phyloP scores from a whole-genome alignment of 2,888 invertebrate species.

The Chloroclysta siterata region DNA sequence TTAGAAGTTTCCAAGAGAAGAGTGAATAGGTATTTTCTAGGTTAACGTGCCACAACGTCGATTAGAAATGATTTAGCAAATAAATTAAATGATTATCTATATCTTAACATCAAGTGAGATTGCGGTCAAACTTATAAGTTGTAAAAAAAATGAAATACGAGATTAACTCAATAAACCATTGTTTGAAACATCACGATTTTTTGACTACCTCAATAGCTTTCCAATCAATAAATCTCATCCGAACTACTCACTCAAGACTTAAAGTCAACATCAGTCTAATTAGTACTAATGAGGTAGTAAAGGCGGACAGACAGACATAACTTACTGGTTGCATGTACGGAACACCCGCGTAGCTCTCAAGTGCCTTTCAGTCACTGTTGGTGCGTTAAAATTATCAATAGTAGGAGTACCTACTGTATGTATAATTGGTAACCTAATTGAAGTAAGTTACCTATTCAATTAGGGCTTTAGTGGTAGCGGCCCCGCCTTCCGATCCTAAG shows the following conservation, averaged over 20 bases:
- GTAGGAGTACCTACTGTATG: background rate
- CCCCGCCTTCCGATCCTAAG: too few relatives aligned
- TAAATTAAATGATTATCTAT: too few relatives aligned
- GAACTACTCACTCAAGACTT: slow-evolving; percentile 31
- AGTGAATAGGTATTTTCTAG: too few relatives aligned
- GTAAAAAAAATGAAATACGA: too few relatives aligned
- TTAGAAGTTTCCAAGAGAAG: too few relatives aligned
- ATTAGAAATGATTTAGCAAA: too few relatives aligned
- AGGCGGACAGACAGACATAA: slow-evolving; percentile 41
- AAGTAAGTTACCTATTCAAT: background rate
- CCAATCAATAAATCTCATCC: slow-evolving; percentile 21
- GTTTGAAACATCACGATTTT: slow-evolving; percentile 3
- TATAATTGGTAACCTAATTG: too few relatives aligned
- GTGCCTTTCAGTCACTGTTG: slow-evolving; percentile 36
- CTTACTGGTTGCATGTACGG: slow-evolving; percentile 36
- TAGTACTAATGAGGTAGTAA: slow-evolving; percentile 45
- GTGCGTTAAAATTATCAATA: slow-evolving; percentile 18
- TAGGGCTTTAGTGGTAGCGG: too few relatives aligned
- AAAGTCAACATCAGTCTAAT: slow-evolving; percentile 37
- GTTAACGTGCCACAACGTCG: too few relatives aligned
- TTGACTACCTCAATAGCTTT: slow-evolving; percentile 13
- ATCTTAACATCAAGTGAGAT: too few relatives aligned
- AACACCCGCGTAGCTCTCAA: slow-evolving; percentile 39
- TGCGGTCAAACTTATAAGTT: too few relatives aligned
- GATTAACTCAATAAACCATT: too few relatives aligned